A percentile compares a stretch with the other conserved stretches of the same genome.
These are phyloP conservation scores for Listrodromus nycthemerus DNA, from an alignment of 2,888 invertebrate species.

Conservation along the genomic window DNA sequence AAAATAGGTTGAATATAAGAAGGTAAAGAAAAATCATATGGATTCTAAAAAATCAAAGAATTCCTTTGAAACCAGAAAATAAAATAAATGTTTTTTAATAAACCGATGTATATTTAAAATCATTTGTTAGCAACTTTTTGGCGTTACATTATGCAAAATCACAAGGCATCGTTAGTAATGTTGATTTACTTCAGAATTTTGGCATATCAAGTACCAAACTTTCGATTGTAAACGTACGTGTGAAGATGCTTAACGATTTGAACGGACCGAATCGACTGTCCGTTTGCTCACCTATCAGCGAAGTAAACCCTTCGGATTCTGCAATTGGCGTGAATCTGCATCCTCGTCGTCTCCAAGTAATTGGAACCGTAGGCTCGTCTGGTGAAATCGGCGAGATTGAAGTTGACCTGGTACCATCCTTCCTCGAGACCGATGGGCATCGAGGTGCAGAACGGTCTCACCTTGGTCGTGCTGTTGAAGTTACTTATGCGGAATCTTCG, in stretches of 20 bases:
- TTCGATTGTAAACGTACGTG: not conserved
- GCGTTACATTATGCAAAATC: not conserved
- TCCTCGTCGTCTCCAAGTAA: conserved; percentile 95
- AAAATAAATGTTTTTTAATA: not conserved
- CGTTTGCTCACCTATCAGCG: conserved; percentile 86
- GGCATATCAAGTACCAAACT: not conserved
- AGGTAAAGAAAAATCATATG: no score
- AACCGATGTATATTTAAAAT: not conserved
- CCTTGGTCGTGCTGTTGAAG: conserved; percentile 96
- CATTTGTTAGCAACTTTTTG: not conserved
- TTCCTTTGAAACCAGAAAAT: not conserved
- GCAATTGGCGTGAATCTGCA: conserved; percentile 98
- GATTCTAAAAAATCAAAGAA: no score
- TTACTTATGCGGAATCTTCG: conserved; percentile 95
- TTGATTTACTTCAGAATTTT: no score
- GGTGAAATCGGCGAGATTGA: conserved; percentile 97
- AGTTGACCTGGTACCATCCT: conserved; percentile 98
- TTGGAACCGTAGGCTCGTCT: conserved; percentile 97
- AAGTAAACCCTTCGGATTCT: conserved; percentile 95
- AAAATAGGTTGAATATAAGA: not conserved
- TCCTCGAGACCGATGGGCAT: conserved; percentile 98
- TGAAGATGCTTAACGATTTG: not conserved
- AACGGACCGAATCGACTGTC: not conserved
- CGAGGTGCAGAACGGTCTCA: conserved; percentile 98
- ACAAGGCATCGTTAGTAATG: no score